Percentiles rank a stretch among this genome's conserved stretches.
These are phyloP conservation scores for Olivierus martensii DNA, from an alignment of 1,140 invertebrate genomes.

Conservation along the genomic window DNA sequence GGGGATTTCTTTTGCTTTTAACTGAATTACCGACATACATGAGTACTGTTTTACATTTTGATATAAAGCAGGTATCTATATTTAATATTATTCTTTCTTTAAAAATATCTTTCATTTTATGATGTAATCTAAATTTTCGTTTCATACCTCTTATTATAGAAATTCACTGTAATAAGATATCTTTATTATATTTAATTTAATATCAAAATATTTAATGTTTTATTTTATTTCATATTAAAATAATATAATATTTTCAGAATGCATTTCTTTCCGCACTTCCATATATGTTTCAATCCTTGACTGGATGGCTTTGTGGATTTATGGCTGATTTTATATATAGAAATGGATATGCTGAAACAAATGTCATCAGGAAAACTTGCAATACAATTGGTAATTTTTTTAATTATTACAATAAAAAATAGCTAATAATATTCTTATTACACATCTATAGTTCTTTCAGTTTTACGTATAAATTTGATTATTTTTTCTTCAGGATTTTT, in stretches of 20 bases:
- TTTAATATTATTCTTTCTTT: no score
- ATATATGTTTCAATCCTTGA: conserved; percentile 37
- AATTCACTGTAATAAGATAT: no score
- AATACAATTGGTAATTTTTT: conserved; percentile 23
- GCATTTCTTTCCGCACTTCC: conserved; percentile 42
- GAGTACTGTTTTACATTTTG: conserved; percentile 69
- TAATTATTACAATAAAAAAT: no score
- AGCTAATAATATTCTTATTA: no score
- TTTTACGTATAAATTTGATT: no score
- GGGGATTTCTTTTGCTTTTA: conserved; percentile 85
- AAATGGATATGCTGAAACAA: conserved; percentile 3
- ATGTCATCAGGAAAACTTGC: conserved; percentile 14
- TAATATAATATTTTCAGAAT: conserved; percentile 30
- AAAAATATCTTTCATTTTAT: no score
- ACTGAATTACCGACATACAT: conserved; percentile 88
- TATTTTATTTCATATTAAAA: not conserved
- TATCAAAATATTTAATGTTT: no score
- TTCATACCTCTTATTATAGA: no score
- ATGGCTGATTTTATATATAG: conserved; percentile 33
- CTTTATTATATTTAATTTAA: no score
- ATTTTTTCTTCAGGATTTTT: conserved; percentile 13
- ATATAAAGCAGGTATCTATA: conserved; percentile 72
- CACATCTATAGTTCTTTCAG: no score
- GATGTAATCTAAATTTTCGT: no score
- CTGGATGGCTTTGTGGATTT: conserved; percentile 34